A percentile compares a stretch with the other conserved stretches of the same genome.
Evolutionary conservation across 2,888 invertebrate species (phyloP).

Genomic region (Drosophila glabriapex): DNA sequence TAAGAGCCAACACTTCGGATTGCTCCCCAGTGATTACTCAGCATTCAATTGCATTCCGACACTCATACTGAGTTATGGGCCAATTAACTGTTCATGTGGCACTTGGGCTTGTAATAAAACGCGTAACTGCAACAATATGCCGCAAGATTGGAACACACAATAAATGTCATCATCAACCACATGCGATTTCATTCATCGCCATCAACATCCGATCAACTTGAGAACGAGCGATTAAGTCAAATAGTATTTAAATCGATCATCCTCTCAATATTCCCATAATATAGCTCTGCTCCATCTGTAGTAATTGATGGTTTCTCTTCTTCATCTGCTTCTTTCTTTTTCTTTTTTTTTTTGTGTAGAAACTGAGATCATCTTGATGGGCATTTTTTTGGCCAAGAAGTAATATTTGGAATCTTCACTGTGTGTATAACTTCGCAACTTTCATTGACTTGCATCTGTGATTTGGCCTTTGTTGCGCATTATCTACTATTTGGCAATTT

Average conservation of each 20-base stretch:
- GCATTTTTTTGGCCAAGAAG: neutral
- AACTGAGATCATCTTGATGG: neutral
- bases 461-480: slow-evolving; percentile 25
- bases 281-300: neutral
- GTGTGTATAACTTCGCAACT: neutral
- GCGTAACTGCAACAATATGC: slow-evolving; percentile 9
- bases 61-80: slow-evolving; percentile 45
- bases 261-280: neutral
- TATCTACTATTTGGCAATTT: slow-evolving; percentile 46
- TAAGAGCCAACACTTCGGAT: slow-evolving; percentile 16
- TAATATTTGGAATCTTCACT: neutral
- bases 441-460: slow-evolving; percentile 17
- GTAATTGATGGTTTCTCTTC: neutral
- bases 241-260: neutral
- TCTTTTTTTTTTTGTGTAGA: neutral
- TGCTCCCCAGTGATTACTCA: slow-evolving; percentile 56
- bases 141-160: neutral
- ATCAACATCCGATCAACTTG: neutral
- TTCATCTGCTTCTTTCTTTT: neutral
- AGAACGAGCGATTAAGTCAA: neutral
- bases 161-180: slow-evolving; percentile 20
- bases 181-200: neutral
- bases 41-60: slow-evolving; percentile 35
- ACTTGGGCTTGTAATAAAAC: slow-evolving; percentile 6
- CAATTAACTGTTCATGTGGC: slow-evolving; percentile 54